These are phyloP conservation scores for Apaloderma vittatum DNA, from an alignment of 2,113 vertebrate species.

Conservation along the genomic window DNA sequence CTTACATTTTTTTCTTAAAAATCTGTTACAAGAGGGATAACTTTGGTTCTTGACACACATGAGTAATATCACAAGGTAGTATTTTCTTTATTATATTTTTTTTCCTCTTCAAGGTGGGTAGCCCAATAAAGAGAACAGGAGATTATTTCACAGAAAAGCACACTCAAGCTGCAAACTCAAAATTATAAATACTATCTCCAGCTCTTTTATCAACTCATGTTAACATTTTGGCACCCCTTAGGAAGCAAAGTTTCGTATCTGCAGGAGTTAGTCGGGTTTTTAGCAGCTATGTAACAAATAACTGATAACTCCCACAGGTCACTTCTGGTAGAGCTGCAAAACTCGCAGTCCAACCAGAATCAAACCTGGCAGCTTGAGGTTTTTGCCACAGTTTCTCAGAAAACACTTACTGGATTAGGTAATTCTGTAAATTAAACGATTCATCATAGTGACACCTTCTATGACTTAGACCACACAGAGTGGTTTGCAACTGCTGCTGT, in stretches of 20 bases:
- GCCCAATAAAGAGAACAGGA: not conserved
- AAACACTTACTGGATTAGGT: not conserved
- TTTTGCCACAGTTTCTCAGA: not conserved
- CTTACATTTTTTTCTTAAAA: not conserved
- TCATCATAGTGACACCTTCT: not conserved
- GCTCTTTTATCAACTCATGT: not conserved
- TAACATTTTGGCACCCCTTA: not conserved
- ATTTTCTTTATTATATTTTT: too few relatives aligned
- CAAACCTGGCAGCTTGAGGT: not conserved
- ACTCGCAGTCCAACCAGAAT: not conserved
- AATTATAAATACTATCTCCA: not conserved
- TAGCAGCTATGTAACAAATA: not conserved
- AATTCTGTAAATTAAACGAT: not conserved
- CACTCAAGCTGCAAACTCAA: not conserved
- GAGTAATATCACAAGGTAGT: not conserved
- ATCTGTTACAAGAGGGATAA: not conserved
- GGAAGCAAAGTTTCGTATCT: not conserved
- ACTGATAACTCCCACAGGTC: not conserved
- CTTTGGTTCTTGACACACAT: not conserved
- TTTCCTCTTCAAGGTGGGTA: not conserved
- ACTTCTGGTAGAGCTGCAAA: not conserved
- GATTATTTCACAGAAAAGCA: not conserved
- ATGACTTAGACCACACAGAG: not conserved
- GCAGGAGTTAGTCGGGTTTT: not conserved
- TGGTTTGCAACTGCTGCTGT: not conserved